phyloP scores from a whole-genome alignment of 1,140 invertebrate species.

The Yoshiicerus persimilis region DNA sequence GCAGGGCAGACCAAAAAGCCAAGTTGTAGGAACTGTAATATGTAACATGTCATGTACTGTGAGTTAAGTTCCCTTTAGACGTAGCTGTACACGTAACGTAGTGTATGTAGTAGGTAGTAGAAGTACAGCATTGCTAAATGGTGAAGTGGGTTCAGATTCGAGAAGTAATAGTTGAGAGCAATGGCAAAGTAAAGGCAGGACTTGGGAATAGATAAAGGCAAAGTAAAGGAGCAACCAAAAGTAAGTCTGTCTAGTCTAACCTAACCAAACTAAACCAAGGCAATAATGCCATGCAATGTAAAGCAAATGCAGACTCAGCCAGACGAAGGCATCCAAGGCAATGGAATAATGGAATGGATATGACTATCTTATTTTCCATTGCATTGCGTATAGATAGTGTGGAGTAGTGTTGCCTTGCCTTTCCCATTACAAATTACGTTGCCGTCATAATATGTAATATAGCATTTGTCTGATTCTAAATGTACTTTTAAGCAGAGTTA shows the following conservation, averaged over 20 bases:
- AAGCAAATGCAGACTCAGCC: neutral
- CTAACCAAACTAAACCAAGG: neutral
- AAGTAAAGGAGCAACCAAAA: neutral
- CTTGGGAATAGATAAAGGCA: neutral
- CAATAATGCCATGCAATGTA: neutral
- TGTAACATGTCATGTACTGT: neutral
- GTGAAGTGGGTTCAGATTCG: neutral
- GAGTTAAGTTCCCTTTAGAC: neutral
- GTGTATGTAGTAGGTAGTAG: neutral
- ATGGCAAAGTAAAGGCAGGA: neutral
- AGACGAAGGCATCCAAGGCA: neutral
- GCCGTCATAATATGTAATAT: neutral
- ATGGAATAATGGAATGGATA: neutral
- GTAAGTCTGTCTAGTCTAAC: neutral
- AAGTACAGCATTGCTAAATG: neutral
- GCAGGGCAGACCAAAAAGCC: neutral
- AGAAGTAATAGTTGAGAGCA: neutral
- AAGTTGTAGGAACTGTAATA: neutral
- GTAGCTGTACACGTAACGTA: neutral
- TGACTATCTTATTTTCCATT: neutral
- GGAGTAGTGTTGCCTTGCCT: neutral
- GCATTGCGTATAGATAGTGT: neutral
- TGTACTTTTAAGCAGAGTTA: neutral
- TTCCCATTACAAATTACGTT: neutral
- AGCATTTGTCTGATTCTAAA: neutral